Percentiles rank a stretch among this genome's conserved stretches.
These are phyloP conservation scores for Epistrophella euchroma DNA, from an alignment of 2,888 invertebrate genomes.

Conservation along the genomic window DNA sequence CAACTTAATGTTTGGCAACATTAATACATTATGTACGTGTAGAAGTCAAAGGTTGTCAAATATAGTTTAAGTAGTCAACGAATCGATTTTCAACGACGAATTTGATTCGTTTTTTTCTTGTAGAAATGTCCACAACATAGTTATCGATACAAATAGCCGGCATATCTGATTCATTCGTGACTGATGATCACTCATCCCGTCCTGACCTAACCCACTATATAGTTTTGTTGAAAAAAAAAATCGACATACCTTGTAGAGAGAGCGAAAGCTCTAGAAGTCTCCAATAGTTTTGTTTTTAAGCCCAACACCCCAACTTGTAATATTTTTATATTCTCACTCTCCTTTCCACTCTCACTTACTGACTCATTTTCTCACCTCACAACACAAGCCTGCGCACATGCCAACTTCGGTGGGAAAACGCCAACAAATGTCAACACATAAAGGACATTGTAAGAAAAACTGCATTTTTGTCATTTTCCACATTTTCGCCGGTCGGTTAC, in stretches of 20 bases:
- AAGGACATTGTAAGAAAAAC: slow-evolving; percentile 56
- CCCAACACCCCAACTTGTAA: background rate
- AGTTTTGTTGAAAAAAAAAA: background rate
- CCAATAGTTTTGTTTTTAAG: background rate
- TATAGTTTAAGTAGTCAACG: slow-evolving; percentile 4
- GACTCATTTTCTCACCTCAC: background rate
- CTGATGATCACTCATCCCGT: slow-evolving; percentile 32
- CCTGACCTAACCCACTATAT: slow-evolving; percentile 67
- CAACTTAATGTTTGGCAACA: background rate
- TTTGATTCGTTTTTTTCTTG: background rate
- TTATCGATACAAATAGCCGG: slow-evolving; percentile 27
- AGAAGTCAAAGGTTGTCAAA: background rate
- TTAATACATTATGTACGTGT: background rate
- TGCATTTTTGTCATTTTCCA: slow-evolving; percentile 68
- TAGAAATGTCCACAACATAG: slow-evolving; percentile 2
- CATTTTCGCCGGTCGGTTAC: slow-evolving; percentile 74
- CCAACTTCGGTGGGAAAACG: background rate
- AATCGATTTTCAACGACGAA: slow-evolving; percentile 21
- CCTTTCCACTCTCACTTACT: slow-evolving; percentile 32
- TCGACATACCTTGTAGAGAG: background rate
- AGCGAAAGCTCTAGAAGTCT: slow-evolving; percentile 35
- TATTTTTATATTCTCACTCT: background rate
- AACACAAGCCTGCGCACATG: slow-evolving; percentile 48
- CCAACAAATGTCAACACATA: slow-evolving; percentile 63
- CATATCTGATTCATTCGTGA: slow-evolving; percentile 37